Conservation (phyloP, 2,113 vertebrate genomes). For the Felis chaus region DNA sequence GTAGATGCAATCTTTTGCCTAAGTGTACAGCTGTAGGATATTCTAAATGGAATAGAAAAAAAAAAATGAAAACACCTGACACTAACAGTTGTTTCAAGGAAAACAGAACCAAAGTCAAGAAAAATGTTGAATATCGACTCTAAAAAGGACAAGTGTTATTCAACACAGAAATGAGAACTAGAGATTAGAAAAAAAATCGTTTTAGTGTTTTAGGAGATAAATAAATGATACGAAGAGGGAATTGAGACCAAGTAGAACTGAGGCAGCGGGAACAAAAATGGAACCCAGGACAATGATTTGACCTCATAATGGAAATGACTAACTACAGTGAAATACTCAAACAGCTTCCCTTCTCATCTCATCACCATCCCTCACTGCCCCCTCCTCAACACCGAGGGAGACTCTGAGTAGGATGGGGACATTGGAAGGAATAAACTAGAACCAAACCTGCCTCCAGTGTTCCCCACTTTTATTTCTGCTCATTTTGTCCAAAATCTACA, state of each 20-base stretch:
- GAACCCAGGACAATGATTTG: neutral
- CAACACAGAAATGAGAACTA: conserved; percentile 6
- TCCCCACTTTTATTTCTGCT: neutral
- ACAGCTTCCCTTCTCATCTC: no score
- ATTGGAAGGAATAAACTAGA: neutral
- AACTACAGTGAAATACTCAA: neutral
- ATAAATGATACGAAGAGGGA: neutral
- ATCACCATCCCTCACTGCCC: neutral
- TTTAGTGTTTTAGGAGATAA: neutral
- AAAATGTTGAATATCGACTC: neutral
- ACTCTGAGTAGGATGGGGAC: accelerated
- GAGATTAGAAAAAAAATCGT: neutral
- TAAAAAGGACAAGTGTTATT: neutral
- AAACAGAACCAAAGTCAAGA: conserved; percentile 2
- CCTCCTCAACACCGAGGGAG: neutral
- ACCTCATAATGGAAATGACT: neutral
- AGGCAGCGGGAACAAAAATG: neutral
- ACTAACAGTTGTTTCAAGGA: neutral
- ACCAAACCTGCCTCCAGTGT: neutral
- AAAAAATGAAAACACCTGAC: neutral
- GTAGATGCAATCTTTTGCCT: neutral
- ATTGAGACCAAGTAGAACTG: conserved; percentile 3
- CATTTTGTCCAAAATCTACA: neutral
- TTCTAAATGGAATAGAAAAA: neutral
- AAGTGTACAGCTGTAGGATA: neutral